phyloP scores from a whole-genome alignment of 2,113 vertebrate genomes.

The Climacteris rufus region DNA sequence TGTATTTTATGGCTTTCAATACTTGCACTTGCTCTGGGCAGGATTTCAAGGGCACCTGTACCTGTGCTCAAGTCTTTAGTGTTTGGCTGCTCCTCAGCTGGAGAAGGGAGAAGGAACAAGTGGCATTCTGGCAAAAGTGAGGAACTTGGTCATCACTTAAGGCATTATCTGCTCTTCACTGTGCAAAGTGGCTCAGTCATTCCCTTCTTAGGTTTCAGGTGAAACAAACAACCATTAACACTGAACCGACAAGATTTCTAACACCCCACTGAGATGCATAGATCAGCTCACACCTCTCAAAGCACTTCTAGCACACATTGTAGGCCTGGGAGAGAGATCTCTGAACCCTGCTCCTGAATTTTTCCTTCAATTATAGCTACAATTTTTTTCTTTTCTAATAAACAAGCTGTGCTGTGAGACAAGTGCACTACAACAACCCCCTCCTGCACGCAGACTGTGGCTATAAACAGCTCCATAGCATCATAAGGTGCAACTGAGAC shows the following conservation, averaged over 20 bases:
- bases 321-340: not conserved
- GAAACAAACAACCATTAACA: constrained; percentile 2
- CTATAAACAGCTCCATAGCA: not conserved
- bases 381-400: not conserved
- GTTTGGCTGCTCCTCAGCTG: not conserved
- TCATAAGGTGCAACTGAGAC: not conserved
- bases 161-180: not conserved
- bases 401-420: not conserved
- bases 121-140: not conserved
- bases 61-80: not conserved
- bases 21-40: not conserved
- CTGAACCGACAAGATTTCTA: not conserved
- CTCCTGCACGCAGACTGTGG: not conserved
- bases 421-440: not conserved
- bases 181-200: not conserved
- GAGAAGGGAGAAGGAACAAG: not conserved
- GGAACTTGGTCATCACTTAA: not conserved
- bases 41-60: not conserved
- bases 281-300: not conserved
- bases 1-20: not conserved
- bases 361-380: not conserved
- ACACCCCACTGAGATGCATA: not conserved
- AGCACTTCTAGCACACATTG: not conserved
- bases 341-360: not conserved
- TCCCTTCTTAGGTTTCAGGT: not conserved